Conservation (phyloP, 2,797 vertebrate genomes). For the Poeciliopsis infans region DNA sequence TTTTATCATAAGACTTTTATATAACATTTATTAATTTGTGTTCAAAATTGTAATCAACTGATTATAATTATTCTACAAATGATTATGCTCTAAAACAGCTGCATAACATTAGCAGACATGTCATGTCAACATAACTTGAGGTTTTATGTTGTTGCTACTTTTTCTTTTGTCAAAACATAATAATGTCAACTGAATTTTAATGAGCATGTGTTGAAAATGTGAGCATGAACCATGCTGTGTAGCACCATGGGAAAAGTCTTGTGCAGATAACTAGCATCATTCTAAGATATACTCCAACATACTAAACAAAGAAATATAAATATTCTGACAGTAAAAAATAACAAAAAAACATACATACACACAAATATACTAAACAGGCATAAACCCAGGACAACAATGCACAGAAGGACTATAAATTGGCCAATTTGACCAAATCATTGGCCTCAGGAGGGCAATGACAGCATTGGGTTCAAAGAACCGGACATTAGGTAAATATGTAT, state of each 20-base stretch:
- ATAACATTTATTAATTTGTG: slow-evolving; percentile 11
- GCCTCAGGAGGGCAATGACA: not conserved
- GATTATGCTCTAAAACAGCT: not conserved
- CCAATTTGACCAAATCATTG: not conserved
- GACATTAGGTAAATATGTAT: not conserved
- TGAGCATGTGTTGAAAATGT: not conserved
- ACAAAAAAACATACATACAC: not conserved
- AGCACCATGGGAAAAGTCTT: not conserved
- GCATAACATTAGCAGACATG: not conserved
- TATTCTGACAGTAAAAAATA: not conserved
- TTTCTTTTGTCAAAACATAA: not conserved
- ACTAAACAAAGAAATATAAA: not conserved
- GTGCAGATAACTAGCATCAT: not conserved
- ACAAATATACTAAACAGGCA: not conserved
- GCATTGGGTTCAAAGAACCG: not conserved
- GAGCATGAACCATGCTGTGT: not conserved
- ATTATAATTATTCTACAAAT: not conserved
- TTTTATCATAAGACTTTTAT: slow-evolving; percentile 45
- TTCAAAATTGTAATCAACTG: not conserved
- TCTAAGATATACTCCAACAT: not conserved
- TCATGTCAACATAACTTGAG: not conserved
- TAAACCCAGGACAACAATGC: not conserved
- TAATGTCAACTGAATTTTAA: not conserved
- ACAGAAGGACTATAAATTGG: not conserved
- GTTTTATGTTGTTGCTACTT: not conserved